Evolutionary conservation across 2,797 vertebrate species (phyloP).

Genomic region (Hephaestus fuliginosus): DNA sequence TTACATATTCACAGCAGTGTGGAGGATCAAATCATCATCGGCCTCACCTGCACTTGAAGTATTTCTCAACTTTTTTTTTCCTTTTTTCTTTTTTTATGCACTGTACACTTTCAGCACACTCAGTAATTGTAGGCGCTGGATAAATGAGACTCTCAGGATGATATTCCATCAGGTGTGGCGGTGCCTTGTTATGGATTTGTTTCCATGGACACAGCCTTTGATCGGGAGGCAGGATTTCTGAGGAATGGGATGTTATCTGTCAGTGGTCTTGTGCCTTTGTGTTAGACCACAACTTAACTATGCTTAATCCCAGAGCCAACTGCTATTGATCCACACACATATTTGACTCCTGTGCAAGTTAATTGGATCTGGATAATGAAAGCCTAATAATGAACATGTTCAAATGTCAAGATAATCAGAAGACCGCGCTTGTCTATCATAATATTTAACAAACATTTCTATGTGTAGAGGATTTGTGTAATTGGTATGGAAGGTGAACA

Average conservation of each 20-base stretch:
- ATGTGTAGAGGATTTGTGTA: not conserved
- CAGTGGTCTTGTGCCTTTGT: conserved; percentile 63
- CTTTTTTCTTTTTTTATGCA: not conserved
- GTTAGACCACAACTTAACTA: conserved; percentile 54
- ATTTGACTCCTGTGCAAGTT: conserved; percentile 58
- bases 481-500: not conserved
- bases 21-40: conserved; percentile 42
- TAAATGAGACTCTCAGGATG: conserved; percentile 56
- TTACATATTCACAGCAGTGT: conserved; percentile 47
- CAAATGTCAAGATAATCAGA: conserved; percentile 60
- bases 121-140: conserved; percentile 28
- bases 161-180: conserved; percentile 61
- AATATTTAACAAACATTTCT: conserved; percentile 10
- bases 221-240: conserved; percentile 62
- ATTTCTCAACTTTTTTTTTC: conserved; percentile 18
- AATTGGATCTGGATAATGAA: conserved; percentile 75
- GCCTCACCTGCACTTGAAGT: conserved; percentile 49
- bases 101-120: conserved; percentile 26
- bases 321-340: conserved; percentile 71
- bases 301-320: conserved; percentile 62
- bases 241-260: conserved; percentile 72
- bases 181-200: conserved; percentile 70
- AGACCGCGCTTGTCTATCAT: conserved; percentile 26
- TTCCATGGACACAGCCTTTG: conserved; percentile 78
- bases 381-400: conserved; percentile 47